Evolutionary conservation across 2,888 invertebrate species (phyloP), one percentile per base, ranked within the genome.

Genomic region (Brachyopa scutellaris): DNA sequence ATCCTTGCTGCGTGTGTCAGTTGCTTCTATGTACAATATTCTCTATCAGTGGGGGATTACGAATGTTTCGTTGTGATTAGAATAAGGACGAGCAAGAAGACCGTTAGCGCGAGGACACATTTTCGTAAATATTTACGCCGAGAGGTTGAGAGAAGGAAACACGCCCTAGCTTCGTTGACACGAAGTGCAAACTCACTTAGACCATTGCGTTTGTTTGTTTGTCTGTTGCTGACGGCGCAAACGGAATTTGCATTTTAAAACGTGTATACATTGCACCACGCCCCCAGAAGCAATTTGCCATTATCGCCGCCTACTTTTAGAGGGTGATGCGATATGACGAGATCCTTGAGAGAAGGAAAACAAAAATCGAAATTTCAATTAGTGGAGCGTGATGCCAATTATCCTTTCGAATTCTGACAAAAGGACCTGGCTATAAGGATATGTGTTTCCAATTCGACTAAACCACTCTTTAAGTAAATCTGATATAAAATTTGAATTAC

Each of bases 101-200:
- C 82, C 82, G 77, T 77, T 82, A 77, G 82, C 82, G 70, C 64
- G 64, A 61, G 57, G 45, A 66, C 72, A 55, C 66, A 77, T 77
- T 77, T 82, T 77, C 55, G 82, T 72, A 82, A 82, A 82, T 82
- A 82, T 82, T 82, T 82, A 77, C 82, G 66, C 82, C 82, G n/a
- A 4, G 66, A 72, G 72, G 59, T 72, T 77, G 64, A 36, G 64
- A 26, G 51, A 53, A 23, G 76, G 64, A 76, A 74, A 66, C 47
- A 42, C 40, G 21, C n/a, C 31, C 36, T 21, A 15, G 2, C 15
- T 17, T 40, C 53, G 73, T 61, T 70, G 82, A 82, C 77, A 77
- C 47, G 66, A 70, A 82, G 70, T 82, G 64, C 82, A 77, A 82
- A 82, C 77, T 82, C 82, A 82, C 82, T 82, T 82, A 82, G 77